Evolutionary conservation across 2,888 invertebrate species (phyloP).

Genomic region (Stenolophus ochropezus): DNA sequence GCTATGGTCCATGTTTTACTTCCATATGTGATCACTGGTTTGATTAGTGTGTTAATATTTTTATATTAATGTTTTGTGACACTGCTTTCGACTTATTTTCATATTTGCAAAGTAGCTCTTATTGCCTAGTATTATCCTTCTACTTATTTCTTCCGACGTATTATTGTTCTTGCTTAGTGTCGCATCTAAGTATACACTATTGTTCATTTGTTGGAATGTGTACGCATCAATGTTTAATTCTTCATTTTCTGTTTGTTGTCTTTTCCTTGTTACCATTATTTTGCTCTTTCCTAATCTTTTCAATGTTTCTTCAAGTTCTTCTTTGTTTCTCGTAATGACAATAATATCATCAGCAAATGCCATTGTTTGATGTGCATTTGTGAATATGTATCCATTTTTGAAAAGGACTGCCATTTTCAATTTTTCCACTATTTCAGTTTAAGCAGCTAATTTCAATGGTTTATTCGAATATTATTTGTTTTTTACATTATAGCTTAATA

Average conservation of each 20-base stretch:
- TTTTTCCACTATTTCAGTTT: too few relatives aligned
- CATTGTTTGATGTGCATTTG: conserved; percentile 1
- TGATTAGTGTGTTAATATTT: conserved; percentile 4
- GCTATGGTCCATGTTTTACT: conserved; percentile 20
- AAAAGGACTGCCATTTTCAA: too few relatives aligned
- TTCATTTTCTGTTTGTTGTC: conserved; percentile 21
- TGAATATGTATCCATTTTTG: neutral
- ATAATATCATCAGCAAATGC: conserved; percentile 22
- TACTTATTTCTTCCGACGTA: conserved; percentile 16
- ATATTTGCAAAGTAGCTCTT: conserved; percentile 3
- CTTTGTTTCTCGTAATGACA: conserved; percentile 19
- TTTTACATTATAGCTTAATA: too few relatives aligned
- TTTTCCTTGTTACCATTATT: neutral
- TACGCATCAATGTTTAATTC: neutral
- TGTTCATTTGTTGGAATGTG: conserved; percentile 10
- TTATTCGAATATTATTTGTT: too few relatives aligned
- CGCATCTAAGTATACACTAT: conserved; percentile 6
- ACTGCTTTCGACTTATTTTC: conserved; percentile 22
- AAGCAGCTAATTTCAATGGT: too few relatives aligned
- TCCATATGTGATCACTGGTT: conserved; percentile 2
- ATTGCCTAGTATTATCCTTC: conserved; percentile 9
- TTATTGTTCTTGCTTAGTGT: conserved; percentile 18
- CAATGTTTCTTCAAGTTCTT: conserved; percentile 25
- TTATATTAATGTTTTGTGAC: neutral
- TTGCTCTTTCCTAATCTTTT: conserved; percentile 6